A percentile compares a stretch with the other conserved stretches of the same genome.
These are phyloP conservation scores for Antechinus flavipes DNA, from an alignment of 2,113 vertebrate genomes.

Conservation along the genomic window DNA sequence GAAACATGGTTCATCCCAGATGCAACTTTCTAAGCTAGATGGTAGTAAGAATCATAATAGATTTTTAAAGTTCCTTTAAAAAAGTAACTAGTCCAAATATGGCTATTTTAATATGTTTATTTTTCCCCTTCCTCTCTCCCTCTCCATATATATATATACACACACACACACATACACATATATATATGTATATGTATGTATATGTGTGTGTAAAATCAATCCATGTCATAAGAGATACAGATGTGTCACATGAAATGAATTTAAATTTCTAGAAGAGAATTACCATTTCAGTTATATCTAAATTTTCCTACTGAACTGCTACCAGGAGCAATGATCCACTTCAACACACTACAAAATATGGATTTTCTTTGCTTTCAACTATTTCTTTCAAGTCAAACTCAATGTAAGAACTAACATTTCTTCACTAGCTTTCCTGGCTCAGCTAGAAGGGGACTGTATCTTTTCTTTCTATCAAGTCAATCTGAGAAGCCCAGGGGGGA, in stretches of 20 bases:
- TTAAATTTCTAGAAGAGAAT: background rate
- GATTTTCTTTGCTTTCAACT: constrained; percentile 25
- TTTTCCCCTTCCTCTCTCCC: background rate
- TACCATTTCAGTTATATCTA: background rate
- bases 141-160: too few relatives aligned
- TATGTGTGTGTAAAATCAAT: background rate
- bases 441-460: background rate
- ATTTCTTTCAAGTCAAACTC: background rate
- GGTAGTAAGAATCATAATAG: background rate
- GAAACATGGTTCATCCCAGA: background rate
- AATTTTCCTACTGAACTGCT: background rate
- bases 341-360: background rate
- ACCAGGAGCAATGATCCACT: background rate
- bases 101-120: background rate
- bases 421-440: background rate
- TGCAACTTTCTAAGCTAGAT: background rate
- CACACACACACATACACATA: too few relatives aligned
- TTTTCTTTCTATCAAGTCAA: background rate
- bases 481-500: background rate
- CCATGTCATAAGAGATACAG: background rate
- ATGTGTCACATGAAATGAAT: background rate
- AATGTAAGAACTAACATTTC: background rate
- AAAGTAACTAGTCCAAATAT: constrained; percentile 12
- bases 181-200: too few relatives aligned
- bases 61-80: background rate